phyloP scores from a whole-genome alignment of 2,113 vertebrate genomes.

The Sorex fumeus region DNA sequence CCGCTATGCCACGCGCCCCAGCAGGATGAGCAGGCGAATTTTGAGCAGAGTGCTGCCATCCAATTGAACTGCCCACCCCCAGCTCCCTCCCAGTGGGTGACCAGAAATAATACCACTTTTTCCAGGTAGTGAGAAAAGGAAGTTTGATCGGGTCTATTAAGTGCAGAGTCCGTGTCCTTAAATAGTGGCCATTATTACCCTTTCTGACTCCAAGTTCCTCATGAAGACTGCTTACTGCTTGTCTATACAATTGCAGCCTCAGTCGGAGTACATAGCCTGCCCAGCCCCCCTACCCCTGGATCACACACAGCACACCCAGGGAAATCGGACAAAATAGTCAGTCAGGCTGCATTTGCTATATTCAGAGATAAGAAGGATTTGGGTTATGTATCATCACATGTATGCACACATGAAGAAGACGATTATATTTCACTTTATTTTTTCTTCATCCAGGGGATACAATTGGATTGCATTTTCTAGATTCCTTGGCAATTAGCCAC shows the following conservation, averaged over 20 bases:
- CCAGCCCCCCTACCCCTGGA: background rate
- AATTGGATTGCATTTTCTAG: background rate
- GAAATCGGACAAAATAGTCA: background rate
- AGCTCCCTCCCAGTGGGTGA: background rate
- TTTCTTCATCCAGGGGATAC: too few species aligned
- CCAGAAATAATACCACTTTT: background rate
- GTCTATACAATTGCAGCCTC: background rate
- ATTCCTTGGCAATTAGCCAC: background rate
- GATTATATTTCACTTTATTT: background rate
- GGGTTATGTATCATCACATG: background rate
- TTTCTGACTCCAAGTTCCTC: background rate
- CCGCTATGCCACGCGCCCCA: too few species aligned
- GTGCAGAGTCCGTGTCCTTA: background rate
- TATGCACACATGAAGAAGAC: background rate
- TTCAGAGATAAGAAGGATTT: background rate
- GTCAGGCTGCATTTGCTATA: background rate
- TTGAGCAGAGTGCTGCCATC: background rate
- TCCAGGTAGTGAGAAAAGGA: background rate
- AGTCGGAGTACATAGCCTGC: background rate
- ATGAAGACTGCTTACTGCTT: background rate
- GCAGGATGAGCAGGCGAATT: background rate
- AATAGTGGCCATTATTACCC: background rate
- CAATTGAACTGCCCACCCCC: background rate
- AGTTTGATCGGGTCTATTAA: background rate
- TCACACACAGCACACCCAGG: fast-evolving